Conservation (phyloP, 1,140 invertebrate genomes). For the Vanessa tameamea region DNA sequence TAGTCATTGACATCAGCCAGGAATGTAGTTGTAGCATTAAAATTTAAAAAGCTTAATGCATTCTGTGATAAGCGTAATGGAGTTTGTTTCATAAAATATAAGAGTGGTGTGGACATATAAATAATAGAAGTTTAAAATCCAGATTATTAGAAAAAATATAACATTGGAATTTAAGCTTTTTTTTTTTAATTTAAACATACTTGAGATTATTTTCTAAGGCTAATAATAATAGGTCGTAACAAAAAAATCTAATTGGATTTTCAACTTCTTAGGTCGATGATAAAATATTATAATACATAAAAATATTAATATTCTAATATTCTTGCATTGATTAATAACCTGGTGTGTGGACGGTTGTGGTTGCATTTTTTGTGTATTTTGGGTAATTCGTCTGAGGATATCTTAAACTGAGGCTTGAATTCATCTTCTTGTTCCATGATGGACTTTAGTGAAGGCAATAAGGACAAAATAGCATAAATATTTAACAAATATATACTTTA, state of each 20-base stretch:
- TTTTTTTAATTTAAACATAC: not conserved
- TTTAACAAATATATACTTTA: too few species aligned
- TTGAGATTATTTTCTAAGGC: not conserved
- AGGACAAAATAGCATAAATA: conserved; percentile 24
- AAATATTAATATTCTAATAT: conserved; percentile 12
- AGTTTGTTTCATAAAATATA: not conserved
- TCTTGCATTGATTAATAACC: conserved; percentile 53
- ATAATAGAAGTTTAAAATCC: conserved; percentile 7
- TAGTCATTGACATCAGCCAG: too few species aligned
- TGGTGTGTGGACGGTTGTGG: conserved; percentile 74
- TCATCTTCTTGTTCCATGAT: conserved; percentile 66
- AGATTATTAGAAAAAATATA: not conserved
- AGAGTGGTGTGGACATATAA: conserved; percentile 3
- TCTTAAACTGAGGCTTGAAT: conserved; percentile 54
- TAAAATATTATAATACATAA: conserved; percentile 9
- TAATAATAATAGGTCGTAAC: not conserved
- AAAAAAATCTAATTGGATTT: not conserved
- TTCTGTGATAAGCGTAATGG: conserved; percentile 10
- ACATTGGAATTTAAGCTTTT: not conserved
- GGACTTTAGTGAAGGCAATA: conserved; percentile 40
- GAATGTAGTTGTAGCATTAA: not conserved
- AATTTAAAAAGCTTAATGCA: conserved; percentile 10
- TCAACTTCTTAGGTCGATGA: not conserved
- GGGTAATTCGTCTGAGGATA: conserved; percentile 63
- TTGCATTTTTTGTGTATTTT: conserved; percentile 74